A percentile compares a stretch with the other conserved stretches of the same genome.
Conservation (phyloP, 2,888 invertebrate genomes). For the Sussaba pulchella region DNA sequence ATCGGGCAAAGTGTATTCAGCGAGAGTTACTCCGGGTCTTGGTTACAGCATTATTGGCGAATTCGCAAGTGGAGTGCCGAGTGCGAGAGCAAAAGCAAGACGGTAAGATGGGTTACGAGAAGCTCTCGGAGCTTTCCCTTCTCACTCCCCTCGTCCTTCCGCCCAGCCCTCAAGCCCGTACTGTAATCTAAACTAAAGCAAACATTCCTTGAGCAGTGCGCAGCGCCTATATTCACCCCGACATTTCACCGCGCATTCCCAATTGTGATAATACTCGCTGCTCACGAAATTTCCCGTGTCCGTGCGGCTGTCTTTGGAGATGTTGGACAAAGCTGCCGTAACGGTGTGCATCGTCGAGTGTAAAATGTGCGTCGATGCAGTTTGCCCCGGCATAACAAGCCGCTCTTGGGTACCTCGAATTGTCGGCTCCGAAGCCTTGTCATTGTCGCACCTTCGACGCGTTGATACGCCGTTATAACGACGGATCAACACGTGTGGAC, state of each 20-base stretch:
- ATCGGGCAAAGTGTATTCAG: conserved; percentile 38
- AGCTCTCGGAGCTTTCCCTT: conserved; percentile 28
- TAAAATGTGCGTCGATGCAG: conserved; percentile 66
- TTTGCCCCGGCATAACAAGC: conserved; percentile 69
- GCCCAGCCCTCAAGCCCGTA: conserved; percentile 49
- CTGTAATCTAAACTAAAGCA: conserved; percentile 71
- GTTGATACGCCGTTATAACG: neutral
- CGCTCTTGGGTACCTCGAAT: conserved; percentile 47
- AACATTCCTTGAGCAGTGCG: conserved; percentile 69
- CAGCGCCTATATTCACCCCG: conserved; percentile 44
- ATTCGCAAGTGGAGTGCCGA: conserved; percentile 18
- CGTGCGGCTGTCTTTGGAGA: conserved; percentile 22
- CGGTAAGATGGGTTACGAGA: conserved; percentile 43
- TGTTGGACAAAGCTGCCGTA: conserved; percentile 36
- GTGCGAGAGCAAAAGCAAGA: neutral
- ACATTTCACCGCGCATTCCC: conserved; percentile 61
- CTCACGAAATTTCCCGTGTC: conserved; percentile 36
- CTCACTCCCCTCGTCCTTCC: too few relatives aligned
- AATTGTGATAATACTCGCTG: conserved; percentile 72
- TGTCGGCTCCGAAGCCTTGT: conserved; percentile 21
- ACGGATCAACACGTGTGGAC: too few relatives aligned
- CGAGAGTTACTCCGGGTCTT: conserved; percentile 23
- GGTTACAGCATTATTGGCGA: conserved; percentile 39
- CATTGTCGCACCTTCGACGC: conserved; percentile 9
- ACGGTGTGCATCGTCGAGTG: conserved; percentile 45